phyloP scores from a whole-genome alignment of 92 coral and sea anemone genomes.

The Meandrina meandrites region DNA sequence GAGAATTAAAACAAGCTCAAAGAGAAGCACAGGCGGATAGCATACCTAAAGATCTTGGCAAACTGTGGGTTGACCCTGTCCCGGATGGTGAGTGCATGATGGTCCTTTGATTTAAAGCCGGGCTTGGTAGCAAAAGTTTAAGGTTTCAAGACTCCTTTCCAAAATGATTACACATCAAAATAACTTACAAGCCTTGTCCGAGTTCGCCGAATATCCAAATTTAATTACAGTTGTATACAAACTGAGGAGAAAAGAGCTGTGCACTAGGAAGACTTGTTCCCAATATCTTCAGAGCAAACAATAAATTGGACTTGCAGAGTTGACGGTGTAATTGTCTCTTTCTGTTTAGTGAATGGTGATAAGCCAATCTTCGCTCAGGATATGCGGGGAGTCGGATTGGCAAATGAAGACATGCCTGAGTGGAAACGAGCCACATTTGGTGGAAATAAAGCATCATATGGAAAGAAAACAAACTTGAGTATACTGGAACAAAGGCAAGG shows the following conservation, averaged over 20 bases:
- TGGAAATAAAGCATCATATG: constrained; percentile 98
- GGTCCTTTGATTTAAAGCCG: neutral
- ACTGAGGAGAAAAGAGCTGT: too few species aligned
- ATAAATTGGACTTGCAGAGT: too few species aligned
- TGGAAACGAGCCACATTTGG: constrained; percentile 99
- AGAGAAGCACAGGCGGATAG: constrained; percentile 97
- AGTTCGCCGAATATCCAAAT: too few species aligned
- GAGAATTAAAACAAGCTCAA: constrained; percentile 97
- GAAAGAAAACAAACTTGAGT: constrained; percentile 85
- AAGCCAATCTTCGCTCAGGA: constrained; percentile 97
- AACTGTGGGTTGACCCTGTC: constrained; percentile 94
- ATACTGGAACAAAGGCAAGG: constrained; percentile 94
- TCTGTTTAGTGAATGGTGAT: constrained; percentile 67
- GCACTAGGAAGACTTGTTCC: too few species aligned
- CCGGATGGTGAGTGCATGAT: constrained; percentile 82
- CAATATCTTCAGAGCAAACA: too few species aligned
- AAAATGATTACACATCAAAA: neutral
- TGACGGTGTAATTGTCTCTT: too few species aligned
- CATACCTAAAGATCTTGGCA: constrained; percentile 92
- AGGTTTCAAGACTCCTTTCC: neutral
- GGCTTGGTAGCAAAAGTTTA: neutral
- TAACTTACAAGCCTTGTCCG: too few species aligned
- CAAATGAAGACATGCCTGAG: constrained; percentile 93
- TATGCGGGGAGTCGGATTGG: constrained; percentile 88
- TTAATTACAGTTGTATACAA: too few species aligned